Evolutionary conservation across 2,797 vertebrate genomes (phyloP).

Genomic region (Benthosema pterotum): DNA sequence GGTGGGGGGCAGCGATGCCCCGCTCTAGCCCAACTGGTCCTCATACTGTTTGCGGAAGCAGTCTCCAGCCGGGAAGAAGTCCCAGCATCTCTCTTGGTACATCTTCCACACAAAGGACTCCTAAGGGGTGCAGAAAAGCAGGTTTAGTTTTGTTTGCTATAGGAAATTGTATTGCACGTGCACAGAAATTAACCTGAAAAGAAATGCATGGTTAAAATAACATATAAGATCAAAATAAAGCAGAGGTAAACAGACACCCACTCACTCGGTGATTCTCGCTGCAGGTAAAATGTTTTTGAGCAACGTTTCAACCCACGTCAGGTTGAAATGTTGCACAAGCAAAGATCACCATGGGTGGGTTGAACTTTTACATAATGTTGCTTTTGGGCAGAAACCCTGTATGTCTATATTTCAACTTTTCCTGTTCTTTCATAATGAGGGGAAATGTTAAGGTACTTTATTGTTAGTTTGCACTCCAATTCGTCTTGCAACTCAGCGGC

Average conservation of each 20-base stretch:
- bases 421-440: no score
- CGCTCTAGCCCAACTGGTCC: conserved; percentile 91
- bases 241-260: conserved; percentile 54
- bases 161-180: not conserved
- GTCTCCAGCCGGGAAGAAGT: conserved; percentile 97
- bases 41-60: conserved; percentile 98
- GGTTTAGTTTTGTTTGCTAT: not conserved
- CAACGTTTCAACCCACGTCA: conserved; percentile 46
- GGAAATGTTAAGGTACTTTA: no score
- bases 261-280: conserved; percentile 60
- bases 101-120: conserved; percentile 99
- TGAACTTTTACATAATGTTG: no score
- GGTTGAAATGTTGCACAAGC: conserved; percentile 56
- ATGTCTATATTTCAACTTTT: no score
- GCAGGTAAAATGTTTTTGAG: conserved; percentile 50
- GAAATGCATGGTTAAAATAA: conserved; percentile 42
- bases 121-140: conserved; percentile 71
- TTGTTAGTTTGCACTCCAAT: no score
- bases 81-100: conserved; percentile 99
- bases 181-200: conserved; percentile 22
- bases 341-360: conserved; percentile 21
- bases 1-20: conserved; percentile 4
- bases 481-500: no score
- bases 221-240: conserved; percentile 32
- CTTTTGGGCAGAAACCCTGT: no score